Conservation (phyloP, 2,113 vertebrate genomes). For the Tragulus kanchil region DNA sequence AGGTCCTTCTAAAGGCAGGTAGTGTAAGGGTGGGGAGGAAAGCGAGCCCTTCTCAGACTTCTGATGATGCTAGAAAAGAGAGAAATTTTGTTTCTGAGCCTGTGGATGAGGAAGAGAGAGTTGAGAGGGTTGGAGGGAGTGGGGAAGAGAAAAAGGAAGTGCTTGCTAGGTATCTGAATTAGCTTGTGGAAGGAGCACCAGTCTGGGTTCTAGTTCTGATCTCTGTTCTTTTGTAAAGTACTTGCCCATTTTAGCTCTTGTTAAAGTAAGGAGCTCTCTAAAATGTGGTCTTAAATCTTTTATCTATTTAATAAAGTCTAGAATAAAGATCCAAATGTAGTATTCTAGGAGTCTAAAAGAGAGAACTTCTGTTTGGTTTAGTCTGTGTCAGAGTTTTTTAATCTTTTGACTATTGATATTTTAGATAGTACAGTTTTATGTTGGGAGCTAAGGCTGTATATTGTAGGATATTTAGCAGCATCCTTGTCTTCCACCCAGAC, state of each 20-base stretch:
- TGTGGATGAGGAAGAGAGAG: background rate
- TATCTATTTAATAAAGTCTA: conserved; percentile 14
- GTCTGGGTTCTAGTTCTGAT: background rate
- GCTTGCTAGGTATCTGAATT: background rate
- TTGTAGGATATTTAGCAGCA: background rate
- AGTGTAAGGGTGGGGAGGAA: background rate
- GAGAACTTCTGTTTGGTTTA: background rate
- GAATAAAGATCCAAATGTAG: conserved; percentile 30
- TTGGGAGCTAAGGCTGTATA: background rate
- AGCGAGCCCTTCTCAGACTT: background rate
- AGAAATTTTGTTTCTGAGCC: background rate
- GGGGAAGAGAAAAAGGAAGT: background rate
- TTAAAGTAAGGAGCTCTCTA: background rate
- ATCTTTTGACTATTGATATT: background rate
- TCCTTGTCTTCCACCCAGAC: background rate
- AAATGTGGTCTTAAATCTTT: conserved; percentile 4
- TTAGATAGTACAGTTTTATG: background rate
- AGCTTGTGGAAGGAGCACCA: background rate
- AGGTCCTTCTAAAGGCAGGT: background rate
- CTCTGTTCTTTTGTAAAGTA: conserved; percentile 1
- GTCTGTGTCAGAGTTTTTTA: background rate
- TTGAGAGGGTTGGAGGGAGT: background rate
- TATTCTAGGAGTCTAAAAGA: conserved; percentile 19
- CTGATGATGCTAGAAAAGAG: conserved; percentile 47
- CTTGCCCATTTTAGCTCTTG: conserved; percentile 45